These are phyloP conservation scores for Clarias laeviceps DNA, from an alignment of 2,797 vertebrate species.

Conservation along the genomic window DNA sequence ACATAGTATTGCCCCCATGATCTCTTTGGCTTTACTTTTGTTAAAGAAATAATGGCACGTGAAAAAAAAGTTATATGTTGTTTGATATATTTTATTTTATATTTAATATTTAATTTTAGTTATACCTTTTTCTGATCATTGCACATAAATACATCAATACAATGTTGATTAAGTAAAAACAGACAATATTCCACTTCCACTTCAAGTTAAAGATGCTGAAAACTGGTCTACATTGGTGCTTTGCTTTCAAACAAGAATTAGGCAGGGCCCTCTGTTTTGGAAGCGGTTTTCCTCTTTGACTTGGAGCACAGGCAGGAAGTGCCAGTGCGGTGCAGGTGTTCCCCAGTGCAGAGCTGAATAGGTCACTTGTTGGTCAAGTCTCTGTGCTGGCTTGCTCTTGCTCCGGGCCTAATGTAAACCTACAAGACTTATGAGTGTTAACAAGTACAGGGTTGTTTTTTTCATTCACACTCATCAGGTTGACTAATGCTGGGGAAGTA, in stretches of 20 bases:
- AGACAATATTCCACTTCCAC: not conserved
- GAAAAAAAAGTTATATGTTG: too few relatives aligned
- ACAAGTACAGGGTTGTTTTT: slow-evolving; percentile 48
- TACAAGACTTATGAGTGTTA: slow-evolving; percentile 43
- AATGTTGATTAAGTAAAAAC: not conserved
- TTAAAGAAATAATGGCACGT: too few relatives aligned
- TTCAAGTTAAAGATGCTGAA: slow-evolving; percentile 3
- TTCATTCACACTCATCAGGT: slow-evolving; percentile 36
- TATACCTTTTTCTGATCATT: not conserved
- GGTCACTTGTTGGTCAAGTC: slow-evolving; percentile 24
- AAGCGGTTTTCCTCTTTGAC: slow-evolving; percentile 28
- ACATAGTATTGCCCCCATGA: too few relatives aligned
- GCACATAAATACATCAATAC: not conserved
- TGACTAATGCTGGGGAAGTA: slow-evolving; percentile 29
- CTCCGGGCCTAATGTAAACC: slow-evolving; percentile 5
- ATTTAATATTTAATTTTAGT: too few relatives aligned
- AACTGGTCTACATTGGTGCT: slow-evolving; percentile 29
- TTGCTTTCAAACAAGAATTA: slow-evolving; percentile 39
- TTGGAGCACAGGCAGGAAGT: slow-evolving; percentile 41
- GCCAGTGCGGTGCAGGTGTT: slow-evolving; percentile 49
- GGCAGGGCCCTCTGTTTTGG: slow-evolving; percentile 44
- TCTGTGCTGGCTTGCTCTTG: not conserved
- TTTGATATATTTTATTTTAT: too few relatives aligned
- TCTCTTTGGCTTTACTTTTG: too few relatives aligned
- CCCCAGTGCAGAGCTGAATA: slow-evolving; percentile 43